Conservation (phyloP, 2,113 vertebrate genomes). For the Clarias batrachus region DNA sequence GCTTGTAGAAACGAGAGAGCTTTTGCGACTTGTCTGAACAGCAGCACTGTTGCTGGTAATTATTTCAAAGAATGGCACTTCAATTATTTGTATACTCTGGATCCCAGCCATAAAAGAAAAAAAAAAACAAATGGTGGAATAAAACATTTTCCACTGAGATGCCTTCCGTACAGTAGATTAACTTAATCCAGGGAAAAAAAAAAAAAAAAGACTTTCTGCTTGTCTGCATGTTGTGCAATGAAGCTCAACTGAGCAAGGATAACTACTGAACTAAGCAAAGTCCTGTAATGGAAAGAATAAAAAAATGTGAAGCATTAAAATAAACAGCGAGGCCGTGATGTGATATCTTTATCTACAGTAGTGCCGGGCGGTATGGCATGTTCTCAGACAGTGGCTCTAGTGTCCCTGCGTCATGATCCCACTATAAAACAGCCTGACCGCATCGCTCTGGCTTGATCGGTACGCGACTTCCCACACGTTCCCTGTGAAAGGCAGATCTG, state of each 20-base stretch:
- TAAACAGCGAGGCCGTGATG: background rate
- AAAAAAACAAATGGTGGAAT: background rate
- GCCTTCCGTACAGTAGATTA: background rate
- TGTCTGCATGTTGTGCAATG: too few relatives aligned
- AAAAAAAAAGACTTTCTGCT: background rate
- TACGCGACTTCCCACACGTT: background rate
- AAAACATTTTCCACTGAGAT: conserved; percentile 2
- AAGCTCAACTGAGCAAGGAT: background rate
- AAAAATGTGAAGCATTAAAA: background rate
- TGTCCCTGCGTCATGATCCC: background rate
- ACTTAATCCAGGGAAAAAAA: conserved; percentile 3
- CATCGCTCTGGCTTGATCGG: background rate
- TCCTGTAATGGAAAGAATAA: background rate
- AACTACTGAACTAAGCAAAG: background rate
- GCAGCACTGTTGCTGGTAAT: background rate
- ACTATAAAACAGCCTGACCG: conserved; percentile 15
- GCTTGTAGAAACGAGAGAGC: background rate
- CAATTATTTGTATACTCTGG: conserved; percentile 18
- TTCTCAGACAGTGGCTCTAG: conserved; percentile 2
- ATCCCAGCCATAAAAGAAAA: background rate
- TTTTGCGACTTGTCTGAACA: conserved; percentile 23
- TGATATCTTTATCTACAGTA: background rate
- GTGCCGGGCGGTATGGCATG: background rate
- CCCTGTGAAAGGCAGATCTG: background rate
- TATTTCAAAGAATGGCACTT: conserved; percentile 19